Conservation (phyloP, 2,113 vertebrate species). For the Machaerirhynchus nigripectus region DNA sequence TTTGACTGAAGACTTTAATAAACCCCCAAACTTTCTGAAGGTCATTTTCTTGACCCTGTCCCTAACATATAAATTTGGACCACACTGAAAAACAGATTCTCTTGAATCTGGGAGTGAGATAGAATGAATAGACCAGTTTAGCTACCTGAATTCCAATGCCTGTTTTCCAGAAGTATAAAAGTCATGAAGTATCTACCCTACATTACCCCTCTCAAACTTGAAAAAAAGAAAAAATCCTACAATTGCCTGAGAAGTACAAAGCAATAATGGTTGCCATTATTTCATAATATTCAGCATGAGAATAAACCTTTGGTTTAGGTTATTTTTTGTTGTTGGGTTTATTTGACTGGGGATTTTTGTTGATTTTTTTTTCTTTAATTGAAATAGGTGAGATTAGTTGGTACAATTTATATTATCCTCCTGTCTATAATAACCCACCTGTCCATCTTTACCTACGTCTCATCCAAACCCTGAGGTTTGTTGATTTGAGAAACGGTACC, state of each 20-base stretch:
- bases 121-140: neutral
- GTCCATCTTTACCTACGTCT: neutral
- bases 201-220: neutral
- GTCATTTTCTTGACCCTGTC: neutral
- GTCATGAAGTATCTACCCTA: neutral
- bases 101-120: neutral
- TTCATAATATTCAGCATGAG: neutral
- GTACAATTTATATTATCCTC: neutral
- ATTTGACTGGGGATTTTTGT: neutral
- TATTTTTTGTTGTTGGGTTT: neutral
- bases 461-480: neutral
- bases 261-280: neutral
- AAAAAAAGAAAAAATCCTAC: neutral
- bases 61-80: neutral
- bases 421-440: neutral
- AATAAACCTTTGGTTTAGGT: neutral
- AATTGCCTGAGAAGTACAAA: neutral
- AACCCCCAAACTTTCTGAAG: neutral
- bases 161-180: neutral
- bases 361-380: neutral
- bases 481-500: neutral
- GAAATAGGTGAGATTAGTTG: neutral
- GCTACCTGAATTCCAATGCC: neutral
- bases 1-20: neutral
- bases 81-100: neutral